A percentile compares a stretch with the other conserved stretches of the same genome.
phyloP scores from a whole-genome alignment of 2,888 invertebrate species.

The Drosophila infuscata region DNA sequence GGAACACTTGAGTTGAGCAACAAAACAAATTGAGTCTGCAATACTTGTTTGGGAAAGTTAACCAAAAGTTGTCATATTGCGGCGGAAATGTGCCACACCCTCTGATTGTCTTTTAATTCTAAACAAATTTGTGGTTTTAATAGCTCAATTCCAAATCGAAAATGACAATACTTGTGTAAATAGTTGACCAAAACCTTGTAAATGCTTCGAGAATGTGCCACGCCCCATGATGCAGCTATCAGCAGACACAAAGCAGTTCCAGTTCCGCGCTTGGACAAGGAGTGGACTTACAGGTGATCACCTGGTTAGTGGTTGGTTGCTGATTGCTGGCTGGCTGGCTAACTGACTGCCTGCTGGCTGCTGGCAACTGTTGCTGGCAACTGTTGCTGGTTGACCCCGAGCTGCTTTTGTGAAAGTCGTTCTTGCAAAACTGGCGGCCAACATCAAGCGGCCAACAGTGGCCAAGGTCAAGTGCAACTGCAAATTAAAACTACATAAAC shows the following conservation, averaged over 20 bases:
- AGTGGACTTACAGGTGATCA: conserved; percentile 45
- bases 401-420: conserved; percentile 79
- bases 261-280: conserved; percentile 56
- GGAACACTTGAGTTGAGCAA: not conserved
- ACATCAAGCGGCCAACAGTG: conserved; percentile 35
- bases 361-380: conserved; percentile 8
- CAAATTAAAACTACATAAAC: conserved; percentile 59
- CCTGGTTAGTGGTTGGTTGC: conserved; percentile 13
- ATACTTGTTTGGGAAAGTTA: conserved; percentile 32
- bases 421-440: conserved; percentile 71
- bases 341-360: conserved; percentile 4
- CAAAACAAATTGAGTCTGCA: not conserved
- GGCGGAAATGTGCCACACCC: conserved; percentile 22
- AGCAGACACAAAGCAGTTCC: conserved; percentile 31
- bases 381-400: conserved; percentile 47
- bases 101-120: not conserved
- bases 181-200: conserved; percentile 54
- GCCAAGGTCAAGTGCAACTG: conserved; percentile 82
- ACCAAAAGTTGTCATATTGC: conserved; percentile 15
- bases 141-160: not conserved
- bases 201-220: conserved; percentile 57
- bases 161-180: conserved; percentile 9
- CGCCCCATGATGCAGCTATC: conserved; percentile 34
- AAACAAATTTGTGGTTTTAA: not conserved
- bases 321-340: conserved; percentile 6